These are phyloP conservation scores for Nesogale talazaci DNA, from an alignment of 2,113 vertebrate species.

Conservation along the genomic window DNA sequence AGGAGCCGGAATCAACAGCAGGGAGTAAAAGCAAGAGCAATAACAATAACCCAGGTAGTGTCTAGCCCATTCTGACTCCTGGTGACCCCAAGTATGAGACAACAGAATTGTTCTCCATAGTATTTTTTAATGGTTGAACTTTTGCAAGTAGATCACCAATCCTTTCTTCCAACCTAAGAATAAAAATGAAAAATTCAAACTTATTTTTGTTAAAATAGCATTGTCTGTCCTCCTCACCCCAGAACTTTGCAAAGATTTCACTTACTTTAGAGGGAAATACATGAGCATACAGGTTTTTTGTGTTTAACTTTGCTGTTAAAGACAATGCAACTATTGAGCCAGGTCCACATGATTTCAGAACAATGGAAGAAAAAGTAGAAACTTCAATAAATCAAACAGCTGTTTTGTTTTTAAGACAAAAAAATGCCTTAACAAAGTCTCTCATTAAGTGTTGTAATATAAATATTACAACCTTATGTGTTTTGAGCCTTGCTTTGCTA, in stretches of 20 bases:
- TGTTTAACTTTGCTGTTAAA: background rate
- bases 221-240: background rate
- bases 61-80: background rate
- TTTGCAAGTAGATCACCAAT: background rate
- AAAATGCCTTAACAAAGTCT: background rate
- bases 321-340: background rate
- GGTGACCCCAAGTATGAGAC: background rate
- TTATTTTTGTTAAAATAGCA: background rate
- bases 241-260: background rate
- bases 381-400: background rate
- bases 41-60: background rate
- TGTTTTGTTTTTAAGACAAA: constrained; percentile 16
- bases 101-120: background rate
- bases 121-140: background rate
- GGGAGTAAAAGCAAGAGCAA: background rate
- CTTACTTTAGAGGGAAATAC: background rate
- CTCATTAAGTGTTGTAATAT: background rate
- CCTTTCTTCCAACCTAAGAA: background rate
- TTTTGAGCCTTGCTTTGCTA: background rate
- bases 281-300: background rate
- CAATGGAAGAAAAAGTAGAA: background rate
- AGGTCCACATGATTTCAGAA: background rate
- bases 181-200: background rate
- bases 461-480: background rate
- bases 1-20: background rate